Base-by-base conservation (phyloP, 2,888 invertebrate genomes). In the Oligia latruncula region DNA sequence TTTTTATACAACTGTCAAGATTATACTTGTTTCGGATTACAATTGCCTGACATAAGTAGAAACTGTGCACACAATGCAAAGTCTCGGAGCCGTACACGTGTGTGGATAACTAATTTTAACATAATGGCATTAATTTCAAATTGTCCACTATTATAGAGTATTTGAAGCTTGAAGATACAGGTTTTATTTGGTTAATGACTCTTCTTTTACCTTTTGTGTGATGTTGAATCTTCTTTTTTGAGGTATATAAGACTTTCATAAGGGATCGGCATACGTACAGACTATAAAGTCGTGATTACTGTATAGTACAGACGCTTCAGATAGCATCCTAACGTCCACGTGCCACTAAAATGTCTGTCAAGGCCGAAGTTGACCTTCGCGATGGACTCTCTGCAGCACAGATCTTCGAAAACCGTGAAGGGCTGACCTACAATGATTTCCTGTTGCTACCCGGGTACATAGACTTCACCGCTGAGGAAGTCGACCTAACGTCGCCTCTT, bases 381-480 rank as follows among this genome's bases (percentile, higher is more conserved):
- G 99, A 99, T 95, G 99, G 99, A 0, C 97, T 99, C 78, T 98
- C 98, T 15, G 99, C 98, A 40, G 97, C 97, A 5, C 98, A 99
- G 91, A 97, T 99, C 87, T 99, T 99, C 93, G 96, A 97, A 1
- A 97, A 97, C 87, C 98, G 98, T 46, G 99, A 99, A 91, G 99
- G 99, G 1, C 97, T 99, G 68, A 99, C 99, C 8, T 99, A 99
- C 96, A 99, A 99, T 94, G 99, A 99, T 96, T 99, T 99, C 94
- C 98, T 99, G 81, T 98, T 99, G 85, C 97, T 99, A 77, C 99
- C 99, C 15, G 99, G 99, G 13, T 99, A 98, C 95, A 99, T 99
- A 91, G 98, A 99, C 95, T 99, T 99, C 94, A 97, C 98, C 49
- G 98, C 99, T 60, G 98, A 99, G 90, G 98, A 98, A 92, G 99